Base-by-base conservation (phyloP, 2,797 vertebrate species). In the Hoplostethus mediterraneus region DNA sequence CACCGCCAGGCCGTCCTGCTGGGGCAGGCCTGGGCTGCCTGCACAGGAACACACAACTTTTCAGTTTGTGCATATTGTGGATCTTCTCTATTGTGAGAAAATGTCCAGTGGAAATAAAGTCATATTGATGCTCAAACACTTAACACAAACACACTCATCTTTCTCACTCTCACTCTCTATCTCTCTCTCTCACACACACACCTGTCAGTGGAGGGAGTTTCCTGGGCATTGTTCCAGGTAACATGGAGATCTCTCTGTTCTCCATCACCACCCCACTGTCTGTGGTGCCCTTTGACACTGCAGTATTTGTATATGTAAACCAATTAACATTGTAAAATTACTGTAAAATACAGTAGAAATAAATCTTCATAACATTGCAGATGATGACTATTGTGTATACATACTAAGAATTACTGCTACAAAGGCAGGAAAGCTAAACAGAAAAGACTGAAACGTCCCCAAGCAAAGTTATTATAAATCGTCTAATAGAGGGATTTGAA, bases 231-330 rank as follows among this genome's bases (percentile, higher is more conserved):
- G 81, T 81, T 38, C 93, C 93, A 6, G 94, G 90, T 63, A 93
- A 75, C 4, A 16, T 61, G 45, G 51, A 54, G 5, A 40, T 59
- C 54, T 87, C 84, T 5, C 69, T 73, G 81, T 75, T 73, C 11
- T 95, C 91, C 85, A 80, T 72, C 72, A 82, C 89, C 79, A 94
- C 80, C n/a, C 92, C 89, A 9, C 91, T 92, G 81, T 95, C 93
- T 31, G 82, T 75, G 44, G 89, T 90, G 12, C 67, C 84, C 59
- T 84, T 93, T 14, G 92, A 92, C 72, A 86, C 73, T 0, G 3
- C 28, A 28, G 28, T 28, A 28, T 28, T 28, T 28, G 28, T 28
- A 28, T 28, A 28, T 28, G 28, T 28, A 28, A 28, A 28, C 28
- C 28, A 28, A 28, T 28, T 28, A 28, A 28, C 28, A 28, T 28